A percentile compares a stretch with the other conserved stretches of the same genome.
Conservation (phyloP, 2,888 invertebrate species). For the Caenorhabditis sp. region DNA sequence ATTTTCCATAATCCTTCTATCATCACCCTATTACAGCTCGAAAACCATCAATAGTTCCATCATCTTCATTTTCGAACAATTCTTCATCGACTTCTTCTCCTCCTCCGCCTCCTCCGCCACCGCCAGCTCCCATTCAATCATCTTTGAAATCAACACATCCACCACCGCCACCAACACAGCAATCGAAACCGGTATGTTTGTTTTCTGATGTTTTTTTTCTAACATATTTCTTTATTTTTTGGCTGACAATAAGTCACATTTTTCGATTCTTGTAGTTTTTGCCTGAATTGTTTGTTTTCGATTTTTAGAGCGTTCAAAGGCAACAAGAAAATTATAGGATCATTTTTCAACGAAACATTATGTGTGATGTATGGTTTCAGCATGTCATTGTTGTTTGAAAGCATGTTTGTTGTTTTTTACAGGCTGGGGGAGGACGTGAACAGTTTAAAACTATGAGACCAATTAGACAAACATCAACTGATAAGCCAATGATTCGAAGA, state of each 20-base stretch:
- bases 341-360: background rate
- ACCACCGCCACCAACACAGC: conserved; percentile 42
- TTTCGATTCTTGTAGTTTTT: background rate
- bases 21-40: conserved; percentile 17
- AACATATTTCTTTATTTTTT: no score
- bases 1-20: background rate
- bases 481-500: conserved; percentile 38
- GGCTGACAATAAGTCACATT: no score
- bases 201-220: background rate
- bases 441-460: conserved; percentile 50
- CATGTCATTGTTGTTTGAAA: no score
- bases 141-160: conserved; percentile 39
- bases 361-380: no score
- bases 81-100: conserved; percentile 5
- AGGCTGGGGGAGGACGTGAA: conserved; percentile 32
- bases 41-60: conserved; percentile 32
- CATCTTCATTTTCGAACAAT: conserved; percentile 21
- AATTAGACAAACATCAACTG: conserved; percentile 16
- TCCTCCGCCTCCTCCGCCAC: conserved; percentile 30
- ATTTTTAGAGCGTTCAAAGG: background rate
- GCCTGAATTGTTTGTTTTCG: conserved; percentile 1
- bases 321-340: background rate
- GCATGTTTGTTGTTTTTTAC: background rate
- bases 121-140: conserved; percentile 20
- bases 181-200: conserved; percentile 24